Base-by-base conservation (phyloP, 2,888 invertebrate species). In the Dynastes tityus region DNA sequence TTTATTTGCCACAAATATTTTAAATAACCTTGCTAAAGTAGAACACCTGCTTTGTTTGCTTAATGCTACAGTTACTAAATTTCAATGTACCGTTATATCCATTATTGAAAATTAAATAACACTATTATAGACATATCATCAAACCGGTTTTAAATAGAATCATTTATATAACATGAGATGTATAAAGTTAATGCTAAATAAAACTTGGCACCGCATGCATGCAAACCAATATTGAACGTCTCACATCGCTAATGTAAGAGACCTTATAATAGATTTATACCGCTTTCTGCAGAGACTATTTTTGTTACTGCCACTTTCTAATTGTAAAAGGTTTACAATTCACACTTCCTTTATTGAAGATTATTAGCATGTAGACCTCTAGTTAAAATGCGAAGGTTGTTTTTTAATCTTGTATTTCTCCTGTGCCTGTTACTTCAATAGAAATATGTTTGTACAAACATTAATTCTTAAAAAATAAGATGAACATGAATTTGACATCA, bases 1-100 rank as follows among this genome's bases (percentile, higher is more conserved):
- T 37, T 37, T 73, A 73, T 58, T 22, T n/a, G 22, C 37, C 16
- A 58, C 40, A 58, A 73, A 67, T 45, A 27, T 67, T 11, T 22
- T 45, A 45, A 16, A 27, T 49, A 67, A 45, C 45, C 49, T 37
- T 40, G 11, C 16, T 22, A 73, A 61, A 73, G 73, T 73, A 58
- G 73, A 73, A 58, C 73, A 73, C 73, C 73, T 73, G 73, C 73
- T 40, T 73, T 71, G 55, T 71, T 37, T n/a, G 27, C 9, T 71
- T 40, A 29, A 2, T 58, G 27, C 3, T 55, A 73, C 73, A 40
- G 58, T 73, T 37, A 73, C 58, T 55, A 11, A 70, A 70, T 70
- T 0, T 51, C 2, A 73, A 9, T 22, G n/a, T 53, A 71, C 40
- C 22, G 58, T 53, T 55, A 73, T 37, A 73, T 55, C 37, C 8